Evolutionary conservation across 2,113 vertebrate genomes (phyloP).

Genomic region (Pelobates fuscus): DNA sequence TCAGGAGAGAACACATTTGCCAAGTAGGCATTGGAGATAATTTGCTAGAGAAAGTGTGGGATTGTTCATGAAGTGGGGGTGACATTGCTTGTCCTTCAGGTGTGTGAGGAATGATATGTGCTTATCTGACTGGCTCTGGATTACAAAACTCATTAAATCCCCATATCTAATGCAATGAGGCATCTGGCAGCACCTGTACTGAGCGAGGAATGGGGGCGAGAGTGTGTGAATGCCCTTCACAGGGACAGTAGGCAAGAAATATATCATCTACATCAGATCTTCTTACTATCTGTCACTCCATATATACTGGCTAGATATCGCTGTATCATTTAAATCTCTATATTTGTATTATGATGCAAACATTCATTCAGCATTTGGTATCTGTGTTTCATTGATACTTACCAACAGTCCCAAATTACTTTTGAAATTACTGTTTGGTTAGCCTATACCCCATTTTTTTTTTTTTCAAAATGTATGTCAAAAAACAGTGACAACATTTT

Average conservation of each 20-base stretch:
- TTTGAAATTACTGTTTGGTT: too few species aligned
- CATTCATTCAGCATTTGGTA: too few species aligned
- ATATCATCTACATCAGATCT: slow-evolving; percentile 21
- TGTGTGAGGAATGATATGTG: slow-evolving; percentile 33
- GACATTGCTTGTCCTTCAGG: slow-evolving; percentile 40
- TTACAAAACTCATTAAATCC: slow-evolving; percentile 40
- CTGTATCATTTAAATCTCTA: too few species aligned
- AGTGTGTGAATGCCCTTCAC: slow-evolving; percentile 23
- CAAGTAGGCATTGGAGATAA: not conserved
- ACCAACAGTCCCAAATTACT: too few species aligned
- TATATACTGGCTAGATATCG: too few species aligned
- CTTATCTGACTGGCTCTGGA: slow-evolving; percentile 37
- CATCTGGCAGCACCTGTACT: slow-evolving; percentile 35
- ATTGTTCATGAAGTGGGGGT: not conserved
- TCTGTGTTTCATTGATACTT: too few species aligned
- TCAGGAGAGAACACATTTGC: not conserved
- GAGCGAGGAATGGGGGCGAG: slow-evolving; percentile 6
- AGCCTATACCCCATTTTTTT: too few species aligned
- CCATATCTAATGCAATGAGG: slow-evolving; percentile 45
- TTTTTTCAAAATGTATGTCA: too few species aligned
- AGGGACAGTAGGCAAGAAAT: not conserved
- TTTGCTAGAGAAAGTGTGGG: not conserved
- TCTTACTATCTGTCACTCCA: slow-evolving; percentile 2
- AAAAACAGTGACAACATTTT: too few species aligned
- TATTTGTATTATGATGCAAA: too few species aligned